Conservation (phyloP, 2,888 invertebrate genomes). For the Lamellibrachia satsuma region DNA sequence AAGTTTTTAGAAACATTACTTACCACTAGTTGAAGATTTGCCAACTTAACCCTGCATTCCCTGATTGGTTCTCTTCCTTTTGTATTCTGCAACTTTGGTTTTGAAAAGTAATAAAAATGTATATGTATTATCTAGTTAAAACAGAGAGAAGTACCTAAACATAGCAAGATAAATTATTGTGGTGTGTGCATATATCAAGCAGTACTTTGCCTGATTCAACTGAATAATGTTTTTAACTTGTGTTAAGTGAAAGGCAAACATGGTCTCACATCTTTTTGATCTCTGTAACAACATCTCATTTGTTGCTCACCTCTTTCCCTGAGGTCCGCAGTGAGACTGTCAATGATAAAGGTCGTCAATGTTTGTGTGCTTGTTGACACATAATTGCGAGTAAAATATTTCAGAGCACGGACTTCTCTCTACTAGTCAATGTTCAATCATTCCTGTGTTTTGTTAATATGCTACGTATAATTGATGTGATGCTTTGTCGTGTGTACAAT, state of each 20-base stretch:
- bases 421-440: neutral
- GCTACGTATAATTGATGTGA: neutral
- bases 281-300: neutral
- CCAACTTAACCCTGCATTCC: neutral
- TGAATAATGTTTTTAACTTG: neutral
- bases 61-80: neutral
- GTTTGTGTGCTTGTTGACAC: neutral
- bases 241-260: neutral
- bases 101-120: neutral
- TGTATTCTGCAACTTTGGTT: neutral
- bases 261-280: neutral
- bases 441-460: neutral
- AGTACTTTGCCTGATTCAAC: conserved; percentile 1
- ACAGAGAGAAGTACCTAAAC: neutral
- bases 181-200: neutral
- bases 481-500: neutral
- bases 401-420: neutral
- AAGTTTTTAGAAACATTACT: neutral
- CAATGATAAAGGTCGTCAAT: too few relatives aligned
- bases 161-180: neutral
- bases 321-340: too few relatives aligned
- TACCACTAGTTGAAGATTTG: neutral
- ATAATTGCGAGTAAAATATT: neutral
- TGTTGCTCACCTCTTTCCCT: too few relatives aligned
- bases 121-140: neutral